Conservation (phyloP, 2,888 invertebrate genomes). For the Microctonus aethiopoides region DNA sequence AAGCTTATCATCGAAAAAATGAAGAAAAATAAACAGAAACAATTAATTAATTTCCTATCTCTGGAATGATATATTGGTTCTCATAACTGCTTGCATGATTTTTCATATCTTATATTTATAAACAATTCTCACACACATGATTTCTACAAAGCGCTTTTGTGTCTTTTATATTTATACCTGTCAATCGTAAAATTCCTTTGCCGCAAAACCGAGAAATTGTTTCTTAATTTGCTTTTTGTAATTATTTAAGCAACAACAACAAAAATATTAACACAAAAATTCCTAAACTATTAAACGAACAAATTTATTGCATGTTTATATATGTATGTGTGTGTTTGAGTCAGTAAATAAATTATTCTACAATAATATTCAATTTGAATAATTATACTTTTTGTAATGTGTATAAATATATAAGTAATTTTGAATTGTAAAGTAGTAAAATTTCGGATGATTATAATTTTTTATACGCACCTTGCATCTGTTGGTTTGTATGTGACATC, state of each 20-base stretch:
- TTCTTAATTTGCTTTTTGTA: background rate
- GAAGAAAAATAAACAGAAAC: no score
- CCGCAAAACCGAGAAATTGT: slow-evolving; percentile 32
- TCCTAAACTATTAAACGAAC: no score
- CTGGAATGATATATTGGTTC: background rate
- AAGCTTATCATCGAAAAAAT: background rate
- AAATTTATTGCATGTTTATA: no score
- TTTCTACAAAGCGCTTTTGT: slow-evolving; percentile 12
- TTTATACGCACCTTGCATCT: slow-evolving; percentile 83
- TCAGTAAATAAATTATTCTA: no score
- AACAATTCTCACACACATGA: background rate
- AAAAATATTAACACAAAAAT: no score
- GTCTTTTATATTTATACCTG: slow-evolving; percentile 18
- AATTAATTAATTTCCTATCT: no score
- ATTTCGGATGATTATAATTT: slow-evolving; percentile 35
- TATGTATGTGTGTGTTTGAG: no score
- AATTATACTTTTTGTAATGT: no score
- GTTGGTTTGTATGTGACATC: slow-evolving; percentile 92
- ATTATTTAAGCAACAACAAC: background rate
- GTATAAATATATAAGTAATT: no score
- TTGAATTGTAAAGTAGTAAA: no score
- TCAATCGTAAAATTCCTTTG: slow-evolving; percentile 31
- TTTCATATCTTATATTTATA: background rate
- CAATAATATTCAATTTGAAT: no score
- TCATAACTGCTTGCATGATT: background rate